Conservation (phyloP, 1,140 invertebrate species). For the Nephotettix cincticeps region DNA sequence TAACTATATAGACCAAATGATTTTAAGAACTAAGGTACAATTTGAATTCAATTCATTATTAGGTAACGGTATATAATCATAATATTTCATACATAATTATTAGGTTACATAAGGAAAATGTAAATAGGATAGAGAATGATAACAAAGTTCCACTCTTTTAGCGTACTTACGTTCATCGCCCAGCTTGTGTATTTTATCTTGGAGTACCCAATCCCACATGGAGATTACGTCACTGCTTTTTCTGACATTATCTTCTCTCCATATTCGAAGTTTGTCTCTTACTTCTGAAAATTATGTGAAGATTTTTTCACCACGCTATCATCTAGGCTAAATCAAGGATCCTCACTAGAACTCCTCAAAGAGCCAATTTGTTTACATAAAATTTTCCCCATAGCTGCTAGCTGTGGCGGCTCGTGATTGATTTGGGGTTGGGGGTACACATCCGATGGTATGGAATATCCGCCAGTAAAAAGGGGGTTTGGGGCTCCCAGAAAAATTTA, state of each 20-base stretch:
- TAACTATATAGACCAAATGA: too few relatives aligned
- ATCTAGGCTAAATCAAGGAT: too few relatives aligned
- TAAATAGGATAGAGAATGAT: background rate
- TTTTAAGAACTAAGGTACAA: background rate
- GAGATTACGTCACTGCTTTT: slow-evolving; percentile 86
- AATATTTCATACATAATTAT: background rate
- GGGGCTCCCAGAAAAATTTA: too few relatives aligned
- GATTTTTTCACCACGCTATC: too few relatives aligned
- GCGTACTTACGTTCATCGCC: slow-evolving; percentile 84
- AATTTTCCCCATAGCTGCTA: too few relatives aligned
- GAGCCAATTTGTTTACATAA: too few relatives aligned
- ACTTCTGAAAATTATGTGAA: slow-evolving; percentile 77
- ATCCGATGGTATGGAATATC: too few relatives aligned
- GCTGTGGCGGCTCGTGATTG: too few relatives aligned
- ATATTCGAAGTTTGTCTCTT: slow-evolving; percentile 76
- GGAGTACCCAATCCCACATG: slow-evolving; percentile 79
- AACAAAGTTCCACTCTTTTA: background rate
- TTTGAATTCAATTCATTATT: background rate
- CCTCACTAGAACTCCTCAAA: too few relatives aligned
- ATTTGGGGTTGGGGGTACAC: too few relatives aligned
- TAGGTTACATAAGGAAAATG: background rate
- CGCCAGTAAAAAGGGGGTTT: too few relatives aligned
- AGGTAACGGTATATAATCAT: background rate
- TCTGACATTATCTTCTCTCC: slow-evolving; percentile 90
- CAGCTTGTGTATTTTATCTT: slow-evolving; percentile 71